phyloP scores from a whole-genome alignment of 2,113 vertebrate species.

The Chauna torquata region DNA sequence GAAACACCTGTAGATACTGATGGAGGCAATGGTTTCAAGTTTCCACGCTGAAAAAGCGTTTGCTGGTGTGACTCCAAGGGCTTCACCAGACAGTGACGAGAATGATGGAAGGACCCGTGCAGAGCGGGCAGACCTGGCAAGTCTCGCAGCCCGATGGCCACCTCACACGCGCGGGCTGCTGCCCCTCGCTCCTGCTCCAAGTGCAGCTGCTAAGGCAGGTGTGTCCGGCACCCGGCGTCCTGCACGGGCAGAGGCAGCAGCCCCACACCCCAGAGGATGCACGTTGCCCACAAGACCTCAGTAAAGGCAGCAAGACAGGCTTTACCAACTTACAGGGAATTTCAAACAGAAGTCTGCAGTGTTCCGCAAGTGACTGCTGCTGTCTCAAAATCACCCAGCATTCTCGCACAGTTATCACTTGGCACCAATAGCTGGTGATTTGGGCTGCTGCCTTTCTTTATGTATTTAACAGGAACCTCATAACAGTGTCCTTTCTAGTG shows the following conservation, averaged over 20 bases:
- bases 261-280: neutral
- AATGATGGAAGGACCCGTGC: neutral
- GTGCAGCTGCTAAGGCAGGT: neutral
- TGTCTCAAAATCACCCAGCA: neutral
- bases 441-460: neutral
- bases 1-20: neutral
- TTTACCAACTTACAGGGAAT: neutral
- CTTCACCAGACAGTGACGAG: neutral
- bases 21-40: neutral
- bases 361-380: neutral
- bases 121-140: neutral
- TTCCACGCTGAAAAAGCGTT: neutral
- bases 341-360: neutral
- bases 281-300: neutral
- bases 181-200: neutral
- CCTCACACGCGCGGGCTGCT: rapidly evolving
- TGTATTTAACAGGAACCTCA: neutral
- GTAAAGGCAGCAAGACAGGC: neutral
- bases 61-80: neutral
- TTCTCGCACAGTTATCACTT: neutral
- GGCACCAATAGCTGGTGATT: neutral
- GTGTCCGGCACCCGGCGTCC: neutral
- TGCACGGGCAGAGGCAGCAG: neutral
- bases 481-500: neutral
- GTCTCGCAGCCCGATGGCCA: neutral